Evolutionary conservation across 1,140 invertebrate species (phyloP), one percentile per base, ranked within the genome.

Genomic region (Rhyzopertha dominica): DNA sequence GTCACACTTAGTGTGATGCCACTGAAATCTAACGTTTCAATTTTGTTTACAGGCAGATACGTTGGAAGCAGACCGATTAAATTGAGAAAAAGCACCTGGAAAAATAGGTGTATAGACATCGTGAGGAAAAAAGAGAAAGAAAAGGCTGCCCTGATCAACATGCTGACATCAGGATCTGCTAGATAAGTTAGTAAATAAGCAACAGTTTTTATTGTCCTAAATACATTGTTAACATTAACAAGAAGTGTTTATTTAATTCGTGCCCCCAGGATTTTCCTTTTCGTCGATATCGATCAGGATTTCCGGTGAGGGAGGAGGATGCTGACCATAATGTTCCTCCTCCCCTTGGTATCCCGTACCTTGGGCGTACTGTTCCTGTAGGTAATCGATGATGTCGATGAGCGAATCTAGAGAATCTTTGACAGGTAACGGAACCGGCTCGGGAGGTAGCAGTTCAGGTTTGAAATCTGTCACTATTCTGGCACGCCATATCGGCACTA

Each of bases 11-110:
- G n/a, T n/a, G n/a, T n/a, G n/a, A n/a, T n/a, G n/a, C n/a, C n/a
- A n/a, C n/a, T n/a, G 1, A 38, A 24, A 38, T 20, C 25, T 23
- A 37, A 37, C 22, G 20, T 25, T 38, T 38, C n/a, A n/a, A 9
- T 49, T 47, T 62, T 59, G 51, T 42, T 73, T 75, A 22, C 65
- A 88, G 87, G 90, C 40, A 78, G 87, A 25, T 99, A 99, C 66
- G 95, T 99, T 2, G 96, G 96, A 12, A 98, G 95, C 61, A 76
- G 96, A 17, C 96, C 96, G 1, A 99, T 99, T 41, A 99, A 99
- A 68, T 70, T 99, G 20, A 70, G 95, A 2, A 99, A 99, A 72
- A 97, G 93, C 63, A 85, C 82, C 0, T 99, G 96, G 96, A 90
- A 87, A 59, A 90, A 94, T 56, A 76, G 96, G 43, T 92, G 92